A percentile compares a stretch with the other conserved stretches of the same genome.
These are phyloP conservation scores for Drosophila nannoptera DNA, from an alignment of 1,140 invertebrate genomes.

Conservation along the genomic window DNA sequence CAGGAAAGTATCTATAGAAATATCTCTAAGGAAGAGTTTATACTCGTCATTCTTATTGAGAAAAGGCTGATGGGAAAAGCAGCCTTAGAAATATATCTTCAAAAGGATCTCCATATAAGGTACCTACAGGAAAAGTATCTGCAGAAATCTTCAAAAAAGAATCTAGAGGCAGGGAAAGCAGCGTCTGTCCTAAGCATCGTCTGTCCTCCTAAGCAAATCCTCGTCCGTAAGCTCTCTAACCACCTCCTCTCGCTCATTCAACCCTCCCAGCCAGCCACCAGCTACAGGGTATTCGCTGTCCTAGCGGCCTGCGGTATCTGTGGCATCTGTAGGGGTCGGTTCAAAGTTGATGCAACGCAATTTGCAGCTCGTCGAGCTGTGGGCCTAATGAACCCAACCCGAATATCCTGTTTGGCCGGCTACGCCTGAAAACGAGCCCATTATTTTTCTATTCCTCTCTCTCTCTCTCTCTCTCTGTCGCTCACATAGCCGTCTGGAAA, in stretches of 20 bases:
- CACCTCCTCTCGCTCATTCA: background rate
- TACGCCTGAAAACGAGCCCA: background rate
- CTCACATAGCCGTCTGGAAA: background rate
- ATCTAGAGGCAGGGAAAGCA: no score
- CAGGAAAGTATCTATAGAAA: no score
- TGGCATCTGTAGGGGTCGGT: slow-evolving; percentile 27
- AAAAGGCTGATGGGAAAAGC: no score
- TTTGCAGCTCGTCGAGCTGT: slow-evolving; percentile 23
- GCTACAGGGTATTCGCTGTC: slow-evolving; percentile 16
- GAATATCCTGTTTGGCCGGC: slow-evolving; percentile 58
- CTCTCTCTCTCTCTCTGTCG: background rate
- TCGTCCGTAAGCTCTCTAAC: no score
- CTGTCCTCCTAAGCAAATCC: no score
- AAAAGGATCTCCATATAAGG: no score
- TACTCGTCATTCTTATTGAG: no score
- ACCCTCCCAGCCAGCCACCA: background rate
- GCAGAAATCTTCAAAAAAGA: no score
- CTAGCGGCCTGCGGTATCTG: slow-evolving; percentile 21
- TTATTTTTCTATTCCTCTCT: background rate
- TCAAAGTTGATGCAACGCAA: slow-evolving; percentile 54
- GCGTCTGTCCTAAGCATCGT: no score
- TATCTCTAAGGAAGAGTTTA: no score
- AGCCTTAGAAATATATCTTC: no score
- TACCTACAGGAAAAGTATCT: no score
- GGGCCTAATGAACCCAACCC: slow-evolving; percentile 52